Evolutionary conservation across 2,888 invertebrate genomes (phyloP).

Genomic region (Nudaria mundana): DNA sequence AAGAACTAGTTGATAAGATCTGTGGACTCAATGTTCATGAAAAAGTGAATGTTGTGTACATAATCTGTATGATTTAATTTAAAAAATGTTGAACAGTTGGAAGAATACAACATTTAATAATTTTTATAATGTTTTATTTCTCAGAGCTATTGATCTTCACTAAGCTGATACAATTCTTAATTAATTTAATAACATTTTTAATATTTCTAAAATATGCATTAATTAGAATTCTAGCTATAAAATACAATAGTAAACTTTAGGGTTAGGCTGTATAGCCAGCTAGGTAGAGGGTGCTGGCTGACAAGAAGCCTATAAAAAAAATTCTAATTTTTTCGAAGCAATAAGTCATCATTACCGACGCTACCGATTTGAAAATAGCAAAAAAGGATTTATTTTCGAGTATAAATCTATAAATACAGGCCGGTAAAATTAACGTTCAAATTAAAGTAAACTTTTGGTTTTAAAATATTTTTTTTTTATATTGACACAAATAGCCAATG

Average conservation of each 20-base stretch:
- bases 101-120: slow-evolving; percentile 77
- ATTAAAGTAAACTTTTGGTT: background rate
- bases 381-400: background rate
- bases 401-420: background rate
- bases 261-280: slow-evolving; percentile 58
- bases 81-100: slow-evolving; percentile 29
- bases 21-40: too few relatives aligned
- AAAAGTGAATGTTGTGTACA: too few relatives aligned
- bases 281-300: slow-evolving; percentile 44
- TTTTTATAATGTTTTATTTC: slow-evolving; percentile 79
- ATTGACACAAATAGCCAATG: slow-evolving; percentile 19
- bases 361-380: slow-evolving; percentile 10
- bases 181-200: slow-evolving; percentile 76
- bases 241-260: slow-evolving; percentile 73
- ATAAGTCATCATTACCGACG: slow-evolving; percentile 35
- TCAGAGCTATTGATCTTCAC: slow-evolving; percentile 81
- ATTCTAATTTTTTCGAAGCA: slow-evolving; percentile 32
- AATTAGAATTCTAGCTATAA: slow-evolving; percentile 80
- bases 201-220: slow-evolving; percentile 80
- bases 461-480: slow-evolving; percentile 4
- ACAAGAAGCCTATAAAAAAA: slow-evolving; percentile 41
- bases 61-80: slow-evolving; percentile 10
- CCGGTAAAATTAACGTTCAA: background rate
- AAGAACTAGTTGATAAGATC: too few relatives aligned
- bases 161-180: slow-evolving; percentile 81